These are phyloP conservation scores for Meliscaeva auricollis DNA, from an alignment of 2,888 invertebrate genomes.

Conservation along the genomic window DNA sequence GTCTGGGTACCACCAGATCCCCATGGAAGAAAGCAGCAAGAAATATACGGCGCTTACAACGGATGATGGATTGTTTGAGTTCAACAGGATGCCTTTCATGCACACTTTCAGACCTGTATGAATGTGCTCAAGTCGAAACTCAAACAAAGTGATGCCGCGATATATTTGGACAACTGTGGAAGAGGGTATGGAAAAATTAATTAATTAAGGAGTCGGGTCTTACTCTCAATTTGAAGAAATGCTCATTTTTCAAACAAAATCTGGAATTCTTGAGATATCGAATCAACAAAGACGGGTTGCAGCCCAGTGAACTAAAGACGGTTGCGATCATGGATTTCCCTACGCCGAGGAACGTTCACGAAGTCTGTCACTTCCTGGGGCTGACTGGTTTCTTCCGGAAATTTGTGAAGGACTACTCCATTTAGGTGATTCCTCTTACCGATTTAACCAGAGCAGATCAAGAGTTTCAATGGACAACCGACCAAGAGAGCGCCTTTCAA, in stretches of 20 bases:
- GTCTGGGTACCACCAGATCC: constrained; percentile 3
- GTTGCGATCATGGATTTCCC: constrained; percentile 14
- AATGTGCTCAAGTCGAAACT: neutral
- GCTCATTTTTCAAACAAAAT: constrained; percentile 1
- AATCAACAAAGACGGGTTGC: neutral
- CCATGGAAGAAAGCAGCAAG: neutral
- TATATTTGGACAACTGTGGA: neutral
- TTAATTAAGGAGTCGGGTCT: neutral
- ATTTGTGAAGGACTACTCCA: neutral
- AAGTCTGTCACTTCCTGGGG: constrained; percentile 32
- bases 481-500: neutral
- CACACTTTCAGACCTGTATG: neutral
- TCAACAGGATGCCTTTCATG: neutral
- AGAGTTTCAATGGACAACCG: neutral
- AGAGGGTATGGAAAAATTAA: neutral
- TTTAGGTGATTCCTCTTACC: neutral
- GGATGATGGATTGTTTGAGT: neutral
- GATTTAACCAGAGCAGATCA: neutral
- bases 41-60: neutral
- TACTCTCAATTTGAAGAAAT: constrained; percentile 15
- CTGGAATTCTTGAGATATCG: constrained; percentile 29
- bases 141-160: neutral
- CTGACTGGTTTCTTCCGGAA: constrained; percentile 28
- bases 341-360: constrained; percentile 12
- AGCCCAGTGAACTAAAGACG: constrained; percentile 15